Base-by-base conservation (phyloP, 2,113 vertebrate genomes). In the Leptobrachium ailaonicum region DNA sequence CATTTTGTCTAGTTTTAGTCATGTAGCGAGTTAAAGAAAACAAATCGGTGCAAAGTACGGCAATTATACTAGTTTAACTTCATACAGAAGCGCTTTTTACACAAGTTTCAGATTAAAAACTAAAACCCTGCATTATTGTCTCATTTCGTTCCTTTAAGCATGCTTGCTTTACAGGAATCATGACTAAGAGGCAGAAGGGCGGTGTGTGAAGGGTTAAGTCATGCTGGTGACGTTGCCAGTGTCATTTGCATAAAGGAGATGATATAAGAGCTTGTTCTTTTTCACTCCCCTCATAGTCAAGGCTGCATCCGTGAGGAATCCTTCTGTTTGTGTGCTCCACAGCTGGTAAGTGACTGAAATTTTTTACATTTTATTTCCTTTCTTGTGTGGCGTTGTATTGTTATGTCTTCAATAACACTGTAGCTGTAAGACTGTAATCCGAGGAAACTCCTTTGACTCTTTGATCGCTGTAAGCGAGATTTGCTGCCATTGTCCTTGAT, bases 231-330 rank as follows among this genome's bases (percentile, higher is more conserved):
- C 47, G 47, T 50, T 87, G 82, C 89, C 89, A 90, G 66, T 6
- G 0, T 82, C 6, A 87, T 90, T 89, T 88, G 86, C 88, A 90
- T 89, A 84, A 71, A 75, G 83, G 66, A 62, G 85, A 82, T 41
- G 76, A 87, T 90, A 89, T 88, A 90, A 85, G 83, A 82, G 87
- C 84, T 80, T 85, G 73, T 82, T 73, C 62, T 32, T 32, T 32
- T 54, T 4, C 69, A 80, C 54, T 82, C 84, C 85, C 67, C 83
- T 79, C 82, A 44, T 63, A 75, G 84, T 82, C 40, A 77, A 84
- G 87, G 82, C 83, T 83, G 84, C 78, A 64, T 75, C 77, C 75
- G 41, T 43, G 56, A 80, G 82, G 67, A 84, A 41, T 5, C 56
- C 44, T 71, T 60, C 74, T 76, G 67, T 54, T 73, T 77, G 76